Evolutionary conservation across 2,797 vertebrate genomes (phyloP).

Genomic region (Lateolabrax maculatus): DNA sequence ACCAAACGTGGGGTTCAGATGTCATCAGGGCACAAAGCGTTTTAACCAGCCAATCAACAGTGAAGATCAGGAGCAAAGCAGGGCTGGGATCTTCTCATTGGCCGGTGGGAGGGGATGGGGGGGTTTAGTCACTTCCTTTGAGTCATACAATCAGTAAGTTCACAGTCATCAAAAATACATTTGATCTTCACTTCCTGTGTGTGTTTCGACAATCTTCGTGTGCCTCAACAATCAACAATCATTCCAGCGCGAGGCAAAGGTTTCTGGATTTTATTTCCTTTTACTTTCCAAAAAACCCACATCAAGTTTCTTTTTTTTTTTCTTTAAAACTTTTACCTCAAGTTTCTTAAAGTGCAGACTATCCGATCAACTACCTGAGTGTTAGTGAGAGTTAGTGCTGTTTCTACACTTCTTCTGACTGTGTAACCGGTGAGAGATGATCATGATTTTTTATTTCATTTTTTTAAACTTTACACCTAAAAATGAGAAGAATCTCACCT

Average conservation of each 20-base stretch:
- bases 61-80: background rate
- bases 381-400: slow-evolving; percentile 76
- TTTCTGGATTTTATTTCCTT: slow-evolving; percentile 6
- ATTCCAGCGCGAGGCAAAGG: slow-evolving; percentile 58
- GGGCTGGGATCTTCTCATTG: background rate
- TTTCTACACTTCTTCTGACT: slow-evolving; percentile 48
- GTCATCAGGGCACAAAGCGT: background rate
- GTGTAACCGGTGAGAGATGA: slow-evolving; percentile 21
- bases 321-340: slow-evolving; percentile 46
- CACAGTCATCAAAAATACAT: slow-evolving; percentile 67
- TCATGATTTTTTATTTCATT: background rate
- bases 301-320: slow-evolving; percentile 27
- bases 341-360: slow-evolving; percentile 84
- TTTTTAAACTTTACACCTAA: no score
- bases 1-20: background rate
- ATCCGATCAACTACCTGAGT: slow-evolving; percentile 83
- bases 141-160: slow-evolving; percentile 63
- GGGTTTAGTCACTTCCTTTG: slow-evolving; percentile 23
- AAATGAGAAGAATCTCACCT: background rate
- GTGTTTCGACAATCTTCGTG: slow-evolving; percentile 53
- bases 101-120: no score
- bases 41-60: slow-evolving; percentile 31
- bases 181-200: slow-evolving; percentile 62
- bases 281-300: slow-evolving; percentile 20
- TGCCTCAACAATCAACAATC: slow-evolving; percentile 53